Evolutionary conservation across 2,888 invertebrate genomes (phyloP), one percentile per base, ranked within the genome.

Genomic region (Agonum fuliginosum): DNA sequence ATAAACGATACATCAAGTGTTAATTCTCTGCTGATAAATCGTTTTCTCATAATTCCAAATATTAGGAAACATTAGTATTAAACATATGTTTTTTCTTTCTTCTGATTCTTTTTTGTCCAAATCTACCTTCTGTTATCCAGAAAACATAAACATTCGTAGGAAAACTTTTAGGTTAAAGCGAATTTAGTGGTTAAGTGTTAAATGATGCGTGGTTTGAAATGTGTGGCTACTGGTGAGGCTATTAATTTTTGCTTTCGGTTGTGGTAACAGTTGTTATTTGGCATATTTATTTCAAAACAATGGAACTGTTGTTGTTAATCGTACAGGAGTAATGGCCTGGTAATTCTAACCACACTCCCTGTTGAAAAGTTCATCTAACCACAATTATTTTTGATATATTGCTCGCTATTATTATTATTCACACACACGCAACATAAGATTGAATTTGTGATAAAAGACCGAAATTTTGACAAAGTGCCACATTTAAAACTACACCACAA

Each of bases 331-430:
- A n/a, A 10, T 43, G 43, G 37, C n/a, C 37, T 37, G 14, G 54
- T 54, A 54, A 54, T 54, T 54, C 20, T 24, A 22, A 22, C n/a
- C 54, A 22, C 22, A 48, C n/a, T 24, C 54, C n/a, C 22, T 54
- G 54, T 54, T 54, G 54, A 54, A 54, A 54, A 54, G 54, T 54
- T 54, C 54, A 54, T 54, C 54, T 54, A 22, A 27, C 54, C 22
- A 24, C 54, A 54, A 54, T 54, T 54, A 54, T 54, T 24, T 54
- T 54, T 54, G 54, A 54, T 54, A 54, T 54, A 54, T 54, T 54
- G 24, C 54, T 22, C 20, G 10, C n/a, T 22, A 22, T 54, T 37
- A 37, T 37, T 54, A 54, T 54, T 54, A 54, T 54, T 54, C 24
- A 54, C 20, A 54, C 22, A 51, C 51, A 54, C 54, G 54, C 54